A percentile compares a stretch with the other conserved stretches of the same genome.
Evolutionary conservation across 2,113 vertebrate genomes (phyloP).

Genomic region (Prunella fulvescens): DNA sequence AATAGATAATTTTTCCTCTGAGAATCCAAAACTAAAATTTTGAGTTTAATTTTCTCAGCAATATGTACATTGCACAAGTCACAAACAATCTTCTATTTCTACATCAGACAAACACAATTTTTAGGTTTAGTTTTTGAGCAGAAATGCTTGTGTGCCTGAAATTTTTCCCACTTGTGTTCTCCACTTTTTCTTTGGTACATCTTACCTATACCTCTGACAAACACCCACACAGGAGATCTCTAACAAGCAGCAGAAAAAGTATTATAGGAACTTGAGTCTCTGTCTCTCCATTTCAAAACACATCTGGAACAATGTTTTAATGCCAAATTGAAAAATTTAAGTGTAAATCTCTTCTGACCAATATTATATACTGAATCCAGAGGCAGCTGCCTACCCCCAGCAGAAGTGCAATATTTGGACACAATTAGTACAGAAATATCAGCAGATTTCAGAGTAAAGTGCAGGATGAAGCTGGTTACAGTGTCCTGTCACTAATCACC

Average conservation of each 20-base stretch:
- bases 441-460: not conserved
- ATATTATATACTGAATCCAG: not conserved
- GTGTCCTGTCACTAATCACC: not conserved
- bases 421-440: not conserved
- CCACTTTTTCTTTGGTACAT: accelerated
- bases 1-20: not conserved
- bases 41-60: not conserved
- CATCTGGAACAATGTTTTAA: not conserved
- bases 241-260: not conserved
- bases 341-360: not conserved
- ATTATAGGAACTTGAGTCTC: not conserved
- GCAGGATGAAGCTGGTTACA: not conserved
- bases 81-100: not conserved
- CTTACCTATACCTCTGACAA: not conserved
- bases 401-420: not conserved
- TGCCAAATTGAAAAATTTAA: not conserved
- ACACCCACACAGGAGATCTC: not conserved
- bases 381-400: not conserved
- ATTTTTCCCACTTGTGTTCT: not conserved
- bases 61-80: not conserved
- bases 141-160: not conserved
- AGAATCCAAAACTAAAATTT: not conserved
- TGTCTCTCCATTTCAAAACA: not conserved
- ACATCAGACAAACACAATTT: not conserved
- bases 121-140: not conserved